These are phyloP conservation scores for Caradrina clavipalpis DNA, from an alignment of 2,888 invertebrate species.

Conservation along the genomic window DNA sequence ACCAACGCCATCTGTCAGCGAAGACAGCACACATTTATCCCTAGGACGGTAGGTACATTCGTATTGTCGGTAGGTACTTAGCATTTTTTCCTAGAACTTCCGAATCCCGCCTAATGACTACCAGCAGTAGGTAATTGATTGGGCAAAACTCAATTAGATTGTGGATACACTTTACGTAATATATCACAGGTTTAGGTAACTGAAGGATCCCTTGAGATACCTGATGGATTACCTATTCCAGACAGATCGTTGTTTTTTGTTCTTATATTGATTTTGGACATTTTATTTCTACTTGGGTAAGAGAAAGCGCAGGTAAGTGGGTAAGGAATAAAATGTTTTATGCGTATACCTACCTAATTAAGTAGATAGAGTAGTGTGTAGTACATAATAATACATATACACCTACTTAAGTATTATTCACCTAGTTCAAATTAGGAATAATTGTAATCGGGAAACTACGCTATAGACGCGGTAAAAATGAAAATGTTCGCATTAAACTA, in stretches of 20 bases:
- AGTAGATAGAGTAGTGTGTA: too few species aligned
- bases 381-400: too few species aligned
- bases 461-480: too few species aligned
- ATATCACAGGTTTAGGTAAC: conserved; percentile 34
- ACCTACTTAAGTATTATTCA: too few species aligned
- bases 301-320: background rate
- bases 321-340: too few species aligned
- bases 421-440: too few species aligned
- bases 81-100: conserved; percentile 41
- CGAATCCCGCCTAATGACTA: conserved; percentile 30
- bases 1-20: conserved; percentile 24
- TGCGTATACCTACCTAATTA: too few species aligned
- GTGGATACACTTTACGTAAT: conserved; percentile 9
- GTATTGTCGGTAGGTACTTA: conserved; percentile 16
- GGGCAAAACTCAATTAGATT: conserved; percentile 64
- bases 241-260: conserved; percentile 11
- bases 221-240: conserved; percentile 23
- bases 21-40: conserved; percentile 44
- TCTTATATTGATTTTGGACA: background rate
- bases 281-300: background rate
- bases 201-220: conserved; percentile 13
- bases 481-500: too few species aligned
- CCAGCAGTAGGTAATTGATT: conserved; percentile 58
- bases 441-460: too few species aligned
- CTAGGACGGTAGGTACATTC: conserved; percentile 42